A percentile compares a stretch with the other conserved stretches of the same genome.
Evolutionary conservation across 1,140 invertebrate genomes (phyloP).

Genomic region (Cydia fagiglandana): DNA sequence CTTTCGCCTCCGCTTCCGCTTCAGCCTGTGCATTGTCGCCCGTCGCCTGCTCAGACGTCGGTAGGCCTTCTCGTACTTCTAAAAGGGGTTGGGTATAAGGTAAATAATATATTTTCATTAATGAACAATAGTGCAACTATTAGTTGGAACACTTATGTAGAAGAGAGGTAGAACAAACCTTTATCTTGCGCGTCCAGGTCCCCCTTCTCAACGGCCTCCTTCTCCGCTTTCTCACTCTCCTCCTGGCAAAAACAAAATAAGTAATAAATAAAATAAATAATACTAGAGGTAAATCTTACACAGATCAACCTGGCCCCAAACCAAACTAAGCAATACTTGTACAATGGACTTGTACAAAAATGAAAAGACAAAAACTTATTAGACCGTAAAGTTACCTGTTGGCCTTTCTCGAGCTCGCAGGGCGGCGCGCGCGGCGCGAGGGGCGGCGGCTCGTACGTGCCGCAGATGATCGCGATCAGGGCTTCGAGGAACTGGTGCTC

Average conservation of each 20-base stretch:
- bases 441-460: constrained; percentile 81
- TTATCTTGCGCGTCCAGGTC: background rate
- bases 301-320: too few relatives aligned
- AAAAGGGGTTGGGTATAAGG: too few relatives aligned
- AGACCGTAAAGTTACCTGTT: constrained; percentile 6
- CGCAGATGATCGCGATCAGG: constrained; percentile 89
- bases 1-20: constrained; percentile 23
- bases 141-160: too few relatives aligned
- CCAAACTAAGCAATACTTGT: too few relatives aligned
- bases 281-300: too few relatives aligned
- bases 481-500: constrained; percentile 91
- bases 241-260: too few relatives aligned
- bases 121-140: too few relatives aligned
- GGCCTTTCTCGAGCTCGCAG: constrained; percentile 40
- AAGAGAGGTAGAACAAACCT: background rate
- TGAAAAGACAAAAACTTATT: too few relatives aligned
- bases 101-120: too few relatives aligned
- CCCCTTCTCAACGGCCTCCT: background rate
- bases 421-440: constrained; percentile 32
- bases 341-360: too few relatives aligned
- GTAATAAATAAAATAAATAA: too few relatives aligned
- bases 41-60: constrained; percentile 13
- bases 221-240: constrained; percentile 44
- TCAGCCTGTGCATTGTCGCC: background rate
- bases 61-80: constrained; percentile 9